phyloP scores from a whole-genome alignment of 1,140 invertebrate genomes.

The Lanistes nyassanus region DNA sequence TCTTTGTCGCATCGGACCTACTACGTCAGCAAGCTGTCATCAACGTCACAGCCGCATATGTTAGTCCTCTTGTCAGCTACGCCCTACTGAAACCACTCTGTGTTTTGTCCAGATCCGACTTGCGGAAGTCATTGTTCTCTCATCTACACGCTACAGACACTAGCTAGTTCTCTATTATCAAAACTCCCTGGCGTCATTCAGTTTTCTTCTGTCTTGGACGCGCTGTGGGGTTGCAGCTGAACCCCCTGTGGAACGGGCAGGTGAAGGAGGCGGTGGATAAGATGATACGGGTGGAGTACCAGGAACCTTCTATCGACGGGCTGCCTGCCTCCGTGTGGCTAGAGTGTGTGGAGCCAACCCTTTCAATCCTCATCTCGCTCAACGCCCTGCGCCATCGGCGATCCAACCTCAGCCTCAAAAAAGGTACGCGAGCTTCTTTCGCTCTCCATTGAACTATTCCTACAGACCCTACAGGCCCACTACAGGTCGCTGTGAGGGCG shows the following conservation, averaged over 20 bases:
- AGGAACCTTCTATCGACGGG: constrained; percentile 34
- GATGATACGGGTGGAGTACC: not conserved
- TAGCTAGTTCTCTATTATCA: not conserved
- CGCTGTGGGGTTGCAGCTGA: not conserved
- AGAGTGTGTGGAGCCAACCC: constrained; percentile 40
- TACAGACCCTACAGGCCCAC: too few species aligned
- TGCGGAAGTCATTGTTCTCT: not conserved
- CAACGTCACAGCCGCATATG: too few species aligned
- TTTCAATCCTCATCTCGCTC: constrained; percentile 33
- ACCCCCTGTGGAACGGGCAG: not conserved
- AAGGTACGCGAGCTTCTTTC: not conserved
- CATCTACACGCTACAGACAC: not conserved
- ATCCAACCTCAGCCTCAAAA: constrained; percentile 34
- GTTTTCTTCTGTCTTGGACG: not conserved
- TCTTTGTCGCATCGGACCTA: too few species aligned
- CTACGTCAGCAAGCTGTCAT: too few species aligned
- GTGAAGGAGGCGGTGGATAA: not conserved
- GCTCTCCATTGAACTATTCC: not conserved
- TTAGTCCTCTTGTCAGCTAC: too few species aligned
- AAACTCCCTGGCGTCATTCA: not conserved
- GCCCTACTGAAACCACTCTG: too few species aligned
- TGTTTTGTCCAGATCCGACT: too few species aligned
- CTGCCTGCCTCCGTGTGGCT: constrained; percentile 40
- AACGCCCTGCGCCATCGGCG: constrained; percentile 29
- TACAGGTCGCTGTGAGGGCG: too few species aligned